These are phyloP conservation scores for Dipodomys spectabilis DNA, from an alignment of 2,113 vertebrate genomes.

Conservation along the genomic window DNA sequence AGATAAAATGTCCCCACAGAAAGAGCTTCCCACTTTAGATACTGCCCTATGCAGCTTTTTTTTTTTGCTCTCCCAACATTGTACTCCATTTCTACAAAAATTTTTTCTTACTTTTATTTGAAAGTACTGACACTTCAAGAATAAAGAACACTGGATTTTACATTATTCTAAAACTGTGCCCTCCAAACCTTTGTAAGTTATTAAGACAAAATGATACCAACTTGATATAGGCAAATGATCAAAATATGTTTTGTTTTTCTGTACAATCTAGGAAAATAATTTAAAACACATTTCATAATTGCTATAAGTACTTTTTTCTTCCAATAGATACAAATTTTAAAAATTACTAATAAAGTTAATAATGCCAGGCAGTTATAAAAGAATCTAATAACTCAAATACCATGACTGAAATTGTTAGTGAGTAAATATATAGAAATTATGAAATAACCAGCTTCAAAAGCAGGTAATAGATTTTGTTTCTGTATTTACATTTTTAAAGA, in stretches of 20 bases:
- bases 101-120: background rate
- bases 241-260: slow-evolving; percentile 27
- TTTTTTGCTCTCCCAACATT: background rate
- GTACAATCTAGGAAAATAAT: background rate
- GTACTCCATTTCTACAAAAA: slow-evolving; percentile 12
- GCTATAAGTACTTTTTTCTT: background rate
- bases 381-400: background rate
- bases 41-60: background rate
- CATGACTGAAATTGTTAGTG: slow-evolving; percentile 35
- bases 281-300: background rate
- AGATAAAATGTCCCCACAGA: background rate
- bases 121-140: background rate
- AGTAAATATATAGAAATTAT: slow-evolving; percentile 18
- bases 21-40: background rate
- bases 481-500: background rate
- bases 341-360: background rate
- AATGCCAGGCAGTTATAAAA: slow-evolving; percentile 12
- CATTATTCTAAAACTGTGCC: background rate
- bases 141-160: background rate
- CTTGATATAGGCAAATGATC: background rate
- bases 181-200: background rate
- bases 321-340: background rate
- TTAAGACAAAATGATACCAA: background rate
- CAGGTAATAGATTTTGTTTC: background rate
- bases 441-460: background rate